Conservation (phyloP, 2,113 vertebrate genomes). For the Pseudopipra pipra region DNA sequence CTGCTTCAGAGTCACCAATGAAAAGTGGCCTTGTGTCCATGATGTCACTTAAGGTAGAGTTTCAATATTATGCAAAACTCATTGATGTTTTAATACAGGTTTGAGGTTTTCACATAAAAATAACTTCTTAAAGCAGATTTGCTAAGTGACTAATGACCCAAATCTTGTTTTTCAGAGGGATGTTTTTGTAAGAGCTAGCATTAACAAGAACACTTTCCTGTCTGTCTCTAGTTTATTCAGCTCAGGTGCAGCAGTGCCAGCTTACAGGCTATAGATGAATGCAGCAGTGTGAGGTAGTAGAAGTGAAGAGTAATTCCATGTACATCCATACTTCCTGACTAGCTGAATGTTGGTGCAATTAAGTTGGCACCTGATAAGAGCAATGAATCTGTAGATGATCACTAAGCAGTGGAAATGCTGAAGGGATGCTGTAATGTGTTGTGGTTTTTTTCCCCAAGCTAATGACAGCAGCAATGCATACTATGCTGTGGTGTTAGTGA, state of each 20-base stretch:
- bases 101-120: not conserved
- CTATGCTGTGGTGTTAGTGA: slow-evolving; percentile 88
- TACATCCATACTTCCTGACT: not conserved
- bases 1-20: not conserved
- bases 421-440: not conserved
- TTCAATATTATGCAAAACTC: not conserved
- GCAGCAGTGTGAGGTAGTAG: not conserved
- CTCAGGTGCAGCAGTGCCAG: not conserved
- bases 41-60: not conserved
- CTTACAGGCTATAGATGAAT: not conserved
- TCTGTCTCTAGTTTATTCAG: not conserved
- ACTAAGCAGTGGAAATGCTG: not conserved
- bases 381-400: not conserved
- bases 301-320: not conserved
- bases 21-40: not conserved
- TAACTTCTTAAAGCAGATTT: not conserved
- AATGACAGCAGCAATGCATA: slow-evolving; percentile 76
- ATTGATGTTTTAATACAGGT: not conserved
- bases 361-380: not conserved
- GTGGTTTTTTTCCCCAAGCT: slow-evolving; percentile 60
- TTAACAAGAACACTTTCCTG: not conserved
- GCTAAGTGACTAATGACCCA: not conserved
- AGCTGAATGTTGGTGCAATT: not conserved
- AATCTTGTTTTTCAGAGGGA: not conserved
- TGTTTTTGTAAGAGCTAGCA: not conserved